Conservation (phyloP, 2,888 invertebrate genomes). For the Nowickia ferox region DNA sequence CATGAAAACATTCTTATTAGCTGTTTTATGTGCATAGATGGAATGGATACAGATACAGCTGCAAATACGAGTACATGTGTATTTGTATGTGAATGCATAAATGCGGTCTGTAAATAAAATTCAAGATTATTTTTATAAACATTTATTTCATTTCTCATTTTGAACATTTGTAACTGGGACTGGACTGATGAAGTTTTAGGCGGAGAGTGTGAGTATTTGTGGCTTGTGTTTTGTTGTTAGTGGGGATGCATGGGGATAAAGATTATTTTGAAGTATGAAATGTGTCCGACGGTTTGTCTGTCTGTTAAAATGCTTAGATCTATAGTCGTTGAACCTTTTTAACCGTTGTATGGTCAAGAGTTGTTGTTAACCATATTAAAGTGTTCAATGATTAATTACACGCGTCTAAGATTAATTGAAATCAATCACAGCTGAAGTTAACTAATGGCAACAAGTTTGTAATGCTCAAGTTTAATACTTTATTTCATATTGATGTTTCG, state of each 20-base stretch:
- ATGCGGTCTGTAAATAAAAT: slow-evolving; percentile 52
- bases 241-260: slow-evolving; percentile 41
- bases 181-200: slow-evolving; percentile 15
- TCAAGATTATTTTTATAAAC: slow-evolving; percentile 57
- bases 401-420: slow-evolving; percentile 83
- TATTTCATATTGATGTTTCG: slow-evolving; percentile 64
- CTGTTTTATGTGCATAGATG: neutral
- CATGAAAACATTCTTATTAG: slow-evolving; percentile 38
- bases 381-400: slow-evolving; percentile 83
- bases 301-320: slow-evolving; percentile 50
- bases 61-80: neutral
- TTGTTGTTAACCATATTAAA: slow-evolving; percentile 83
- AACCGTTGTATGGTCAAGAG: slow-evolving; percentile 81
- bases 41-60: neutral
- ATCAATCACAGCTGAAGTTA: slow-evolving; percentile 84
- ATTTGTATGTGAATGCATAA: slow-evolving; percentile 20
- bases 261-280: slow-evolving; percentile 4
- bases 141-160: slow-evolving; percentile 23
- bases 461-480: slow-evolving; percentile 75
- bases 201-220: neutral
- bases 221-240: slow-evolving; percentile 10
- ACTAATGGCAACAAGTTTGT: slow-evolving; percentile 83
- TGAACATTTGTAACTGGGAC: slow-evolving; percentile 43
- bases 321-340: slow-evolving; percentile 80
- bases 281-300: slow-evolving; percentile 18